Conservation (phyloP, 2,888 invertebrate genomes). For the Phymatocera aterrima region DNA sequence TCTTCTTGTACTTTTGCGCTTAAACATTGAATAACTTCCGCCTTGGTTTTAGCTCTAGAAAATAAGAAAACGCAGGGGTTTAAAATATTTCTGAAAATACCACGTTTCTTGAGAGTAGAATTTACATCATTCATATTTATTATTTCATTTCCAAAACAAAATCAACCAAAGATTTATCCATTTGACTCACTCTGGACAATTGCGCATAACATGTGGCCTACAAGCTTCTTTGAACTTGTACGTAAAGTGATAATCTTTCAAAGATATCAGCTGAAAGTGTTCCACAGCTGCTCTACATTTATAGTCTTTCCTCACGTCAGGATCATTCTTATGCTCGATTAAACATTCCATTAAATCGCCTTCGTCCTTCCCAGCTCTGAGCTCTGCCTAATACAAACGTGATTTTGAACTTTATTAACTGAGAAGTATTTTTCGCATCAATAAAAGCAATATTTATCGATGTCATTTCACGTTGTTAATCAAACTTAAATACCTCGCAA, state of each 20-base stretch:
- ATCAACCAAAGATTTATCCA: neutral
- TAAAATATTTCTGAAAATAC: neutral
- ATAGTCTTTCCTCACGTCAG: conserved; percentile 84
- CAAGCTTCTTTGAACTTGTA: conserved; percentile 97
- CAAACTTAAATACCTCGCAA: conserved; percentile 77
- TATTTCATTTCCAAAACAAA: too few relatives aligned
- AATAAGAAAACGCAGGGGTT: conserved; percentile 58
- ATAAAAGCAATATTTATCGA: too few relatives aligned
- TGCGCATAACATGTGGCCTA: conserved; percentile 83
- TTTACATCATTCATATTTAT: too few relatives aligned
- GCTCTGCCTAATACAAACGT: conserved; percentile 74
- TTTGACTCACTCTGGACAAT: conserved; percentile 75
- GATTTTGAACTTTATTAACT: neutral
- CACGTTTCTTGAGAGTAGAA: too few relatives aligned
- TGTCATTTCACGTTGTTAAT: neutral
- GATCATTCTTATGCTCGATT: conserved; percentile 92
- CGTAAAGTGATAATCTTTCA: conserved; percentile 95
- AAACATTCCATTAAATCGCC: conserved; percentile 97
- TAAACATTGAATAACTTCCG: conserved; percentile 89
- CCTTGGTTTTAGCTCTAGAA: conserved; percentile 84
- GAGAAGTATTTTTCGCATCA: neutral
- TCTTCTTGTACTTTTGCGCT: conserved; percentile 95
- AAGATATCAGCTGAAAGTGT: conserved; percentile 95
- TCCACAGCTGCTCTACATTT: conserved; percentile 96
- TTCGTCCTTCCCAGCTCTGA: conserved; percentile 84